phyloP scores from a whole-genome alignment of 2,888 invertebrate species.

The Rhagonycha lutea region DNA sequence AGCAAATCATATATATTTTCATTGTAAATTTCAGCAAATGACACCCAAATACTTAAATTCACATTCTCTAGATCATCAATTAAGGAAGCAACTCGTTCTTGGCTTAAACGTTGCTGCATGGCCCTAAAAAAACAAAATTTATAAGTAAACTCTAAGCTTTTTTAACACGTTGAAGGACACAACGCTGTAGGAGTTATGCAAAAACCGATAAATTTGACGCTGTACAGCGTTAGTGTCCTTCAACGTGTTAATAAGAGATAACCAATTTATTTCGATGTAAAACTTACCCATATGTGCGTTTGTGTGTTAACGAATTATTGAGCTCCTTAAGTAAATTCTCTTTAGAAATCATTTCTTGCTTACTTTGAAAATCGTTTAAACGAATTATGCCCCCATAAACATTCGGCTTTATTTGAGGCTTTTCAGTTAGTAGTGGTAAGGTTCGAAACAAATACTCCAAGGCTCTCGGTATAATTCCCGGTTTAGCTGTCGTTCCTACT shows the following conservation, averaged over 20 bases:
- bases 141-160: constrained; percentile 1
- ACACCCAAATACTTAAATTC: constrained; percentile 72
- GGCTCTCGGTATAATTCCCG: constrained; percentile 67
- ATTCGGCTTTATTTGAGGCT: constrained; percentile 53
- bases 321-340: constrained; percentile 40
- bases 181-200: too few relatives aligned
- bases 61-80: constrained; percentile 36
- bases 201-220: too few relatives aligned
- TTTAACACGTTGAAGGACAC: too few relatives aligned
- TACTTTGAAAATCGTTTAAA: constrained; percentile 48
- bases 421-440: constrained; percentile 42
- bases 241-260: constrained; percentile 5
- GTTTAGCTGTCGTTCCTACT: constrained; percentile 60
- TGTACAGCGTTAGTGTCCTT: too few relatives aligned
- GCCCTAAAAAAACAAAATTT: constrained; percentile 1
- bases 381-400: constrained; percentile 48
- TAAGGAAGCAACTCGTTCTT: constrained; percentile 5
- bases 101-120: constrained; percentile 16
- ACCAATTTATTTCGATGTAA: not conserved
- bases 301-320: constrained; percentile 32
- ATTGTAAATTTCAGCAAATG: constrained; percentile 90
- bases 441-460: constrained; percentile 59
- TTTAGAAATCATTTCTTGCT: constrained; percentile 46
- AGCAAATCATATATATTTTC: constrained; percentile 86
- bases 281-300: constrained; percentile 34